These are phyloP conservation scores for Saguinus imperator DNA, from an alignment of 2,113 vertebrate species.

Conservation along the genomic window DNA sequence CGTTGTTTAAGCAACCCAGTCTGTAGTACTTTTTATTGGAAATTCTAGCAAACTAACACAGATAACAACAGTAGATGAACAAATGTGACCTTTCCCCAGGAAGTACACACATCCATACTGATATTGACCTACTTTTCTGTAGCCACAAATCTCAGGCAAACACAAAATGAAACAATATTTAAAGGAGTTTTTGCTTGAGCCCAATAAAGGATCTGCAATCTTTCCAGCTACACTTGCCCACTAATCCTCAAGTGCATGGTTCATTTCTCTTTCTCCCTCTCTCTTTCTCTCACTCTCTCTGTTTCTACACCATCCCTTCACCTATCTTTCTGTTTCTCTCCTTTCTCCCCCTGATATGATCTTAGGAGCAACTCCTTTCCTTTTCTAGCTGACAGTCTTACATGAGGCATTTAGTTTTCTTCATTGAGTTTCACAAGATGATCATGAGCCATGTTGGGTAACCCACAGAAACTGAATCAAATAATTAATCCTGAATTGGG, in stretches of 20 bases:
- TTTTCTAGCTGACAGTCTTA: conserved; percentile 68
- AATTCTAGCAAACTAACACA: not conserved
- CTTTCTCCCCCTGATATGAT: conserved; percentile 55
- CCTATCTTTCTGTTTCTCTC: not conserved
- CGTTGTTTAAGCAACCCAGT: not conserved
- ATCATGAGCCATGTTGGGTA: not conserved
- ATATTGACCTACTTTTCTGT: conserved; percentile 48
- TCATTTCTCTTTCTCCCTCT: not conserved
- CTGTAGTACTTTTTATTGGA: not conserved
- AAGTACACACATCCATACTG: not conserved
- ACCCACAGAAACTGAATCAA: not conserved
- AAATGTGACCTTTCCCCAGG: conserved; percentile 43
- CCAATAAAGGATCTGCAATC: conserved; percentile 77
- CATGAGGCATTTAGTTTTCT: conserved; percentile 61
- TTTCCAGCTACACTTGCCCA: conserved; percentile 68
- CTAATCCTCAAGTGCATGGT: conserved; percentile 77
- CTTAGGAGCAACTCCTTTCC: conserved; percentile 58
- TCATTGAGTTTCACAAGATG: conserved; percentile 63
- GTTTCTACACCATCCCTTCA: not conserved
- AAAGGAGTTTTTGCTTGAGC: conserved; percentile 74
- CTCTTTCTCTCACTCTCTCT: not conserved
- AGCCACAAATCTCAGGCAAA: conserved; percentile 74
- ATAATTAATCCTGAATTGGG: not conserved
- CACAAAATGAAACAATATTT: conserved; percentile 76
- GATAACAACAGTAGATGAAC: not conserved